Conservation (phyloP, 2,113 vertebrate species). For the Equus quagga region DNA sequence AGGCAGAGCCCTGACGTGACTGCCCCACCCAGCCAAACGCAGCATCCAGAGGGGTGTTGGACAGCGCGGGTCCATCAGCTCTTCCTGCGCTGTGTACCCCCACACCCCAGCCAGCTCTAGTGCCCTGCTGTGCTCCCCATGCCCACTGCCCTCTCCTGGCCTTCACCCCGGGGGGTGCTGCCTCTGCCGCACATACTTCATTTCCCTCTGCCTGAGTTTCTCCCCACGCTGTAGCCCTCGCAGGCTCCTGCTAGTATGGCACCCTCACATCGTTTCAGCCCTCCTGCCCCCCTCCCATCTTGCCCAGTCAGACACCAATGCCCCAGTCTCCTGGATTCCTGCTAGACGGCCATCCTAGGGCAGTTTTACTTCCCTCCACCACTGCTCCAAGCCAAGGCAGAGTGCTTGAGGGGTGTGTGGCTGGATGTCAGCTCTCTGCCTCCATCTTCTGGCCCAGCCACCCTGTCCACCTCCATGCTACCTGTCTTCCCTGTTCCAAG, state of each 20-base stretch:
- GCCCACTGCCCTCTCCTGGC: neutral
- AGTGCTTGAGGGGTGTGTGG: neutral
- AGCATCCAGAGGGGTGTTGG: neutral
- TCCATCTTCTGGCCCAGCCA: neutral
- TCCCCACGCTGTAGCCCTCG: neutral
- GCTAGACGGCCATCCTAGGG: neutral
- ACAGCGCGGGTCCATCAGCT: neutral
- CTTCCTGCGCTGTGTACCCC: neutral
- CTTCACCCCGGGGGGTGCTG: neutral
- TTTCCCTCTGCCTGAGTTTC: neutral
- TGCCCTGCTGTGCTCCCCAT: neutral
- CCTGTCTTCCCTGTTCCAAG: neutral
- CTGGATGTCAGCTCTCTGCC: neutral
- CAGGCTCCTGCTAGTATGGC: neutral
- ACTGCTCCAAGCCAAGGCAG: neutral
- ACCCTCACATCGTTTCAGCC: neutral
- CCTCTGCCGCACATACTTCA: neutral
- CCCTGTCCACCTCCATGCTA: neutral
- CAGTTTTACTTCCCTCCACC: neutral
- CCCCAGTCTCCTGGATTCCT: neutral
- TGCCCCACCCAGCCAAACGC: too few species aligned
- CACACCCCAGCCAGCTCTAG: rapidly evolving
- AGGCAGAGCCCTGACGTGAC: neutral
- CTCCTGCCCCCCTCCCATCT: neutral
- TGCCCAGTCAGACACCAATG: neutral